Conservation (phyloP, 2,113 vertebrate species). For the Mustelus asterias region DNA sequence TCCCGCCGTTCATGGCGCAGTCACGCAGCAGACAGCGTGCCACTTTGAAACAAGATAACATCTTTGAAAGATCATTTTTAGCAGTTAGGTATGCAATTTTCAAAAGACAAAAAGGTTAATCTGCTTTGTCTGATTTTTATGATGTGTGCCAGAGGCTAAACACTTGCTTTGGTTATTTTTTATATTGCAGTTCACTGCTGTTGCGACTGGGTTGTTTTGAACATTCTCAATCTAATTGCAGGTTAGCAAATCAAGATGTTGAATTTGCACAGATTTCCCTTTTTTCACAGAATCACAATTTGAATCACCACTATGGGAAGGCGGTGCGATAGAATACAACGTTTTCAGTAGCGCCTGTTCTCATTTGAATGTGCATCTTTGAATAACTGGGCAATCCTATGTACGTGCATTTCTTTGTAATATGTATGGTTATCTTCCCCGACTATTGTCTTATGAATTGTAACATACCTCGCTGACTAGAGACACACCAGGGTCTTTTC, state of each 20-base stretch:
- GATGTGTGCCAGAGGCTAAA: background rate
- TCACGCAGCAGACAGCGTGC: background rate
- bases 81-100: background rate
- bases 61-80: background rate
- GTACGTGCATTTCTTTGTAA: background rate
- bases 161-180: background rate
- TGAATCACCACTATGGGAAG: background rate
- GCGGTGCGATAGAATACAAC: background rate
- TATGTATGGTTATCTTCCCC: background rate
- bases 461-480: background rate
- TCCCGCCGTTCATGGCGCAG: background rate
- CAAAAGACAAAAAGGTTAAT: too few relatives aligned
- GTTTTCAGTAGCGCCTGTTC: background rate
- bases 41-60: background rate
- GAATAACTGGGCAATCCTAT: background rate
- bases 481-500: background rate
- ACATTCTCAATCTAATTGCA: background rate
- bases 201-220: background rate
- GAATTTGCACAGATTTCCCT: too few relatives aligned
- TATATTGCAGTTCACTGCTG: background rate
- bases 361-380: background rate
- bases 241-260: background rate
- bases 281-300: background rate
- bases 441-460: background rate
- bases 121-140: too few relatives aligned